Base-by-base conservation (phyloP, 2,113 vertebrate genomes). In the Solea senegalensis region DNA sequence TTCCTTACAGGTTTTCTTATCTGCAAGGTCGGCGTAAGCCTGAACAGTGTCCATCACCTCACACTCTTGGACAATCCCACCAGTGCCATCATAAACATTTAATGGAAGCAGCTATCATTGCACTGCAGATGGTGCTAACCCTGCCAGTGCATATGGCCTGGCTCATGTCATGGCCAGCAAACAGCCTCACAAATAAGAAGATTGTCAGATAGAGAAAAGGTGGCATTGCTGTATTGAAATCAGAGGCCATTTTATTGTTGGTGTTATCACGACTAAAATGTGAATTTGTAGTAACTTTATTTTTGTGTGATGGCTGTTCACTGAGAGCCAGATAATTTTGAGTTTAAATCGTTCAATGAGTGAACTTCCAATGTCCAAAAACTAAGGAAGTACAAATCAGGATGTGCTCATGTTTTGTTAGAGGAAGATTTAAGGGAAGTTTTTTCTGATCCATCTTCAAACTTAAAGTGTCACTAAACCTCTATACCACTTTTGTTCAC, bases 71-170 rank as follows among this genome's bases (percentile, higher is more conserved):
- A 54, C 78, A 69, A 86, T 84, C 67, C 72, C 84, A 54, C 72
- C 75, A 61, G 68, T 15, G 40, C 49, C 73, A 59, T 75, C 76
- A 73, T 84, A 86, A 89, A 85, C 86, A 80, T 91, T 89, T 90
- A 87, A 91, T 88, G 63, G 84, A 86, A 74, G 76, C 59, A 7
- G 81, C 84, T 91, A 88, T 92, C 89, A 65, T 78, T 69, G 83
- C 84, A 52, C 81, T 82, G 88, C 90, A 92, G 87, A 91, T 85
- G 88, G 86, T 84, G 78, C 86, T 81, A 84, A 85, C 82, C 28
- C 50, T 55, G 58, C 77, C 64, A 28, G 65, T 56, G 71, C 76
- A 34, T 34, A 53, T 60, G 51, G 65, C 67, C 70, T 46, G 57
- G 61, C 83, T 73, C 69, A 26, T 68, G 81, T 72, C 78, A 59